Evolutionary conservation across 35 echinoderm and acorn worm species (phyloP).

Genomic region (Hemicentrotus pulcherrimus): DNA sequence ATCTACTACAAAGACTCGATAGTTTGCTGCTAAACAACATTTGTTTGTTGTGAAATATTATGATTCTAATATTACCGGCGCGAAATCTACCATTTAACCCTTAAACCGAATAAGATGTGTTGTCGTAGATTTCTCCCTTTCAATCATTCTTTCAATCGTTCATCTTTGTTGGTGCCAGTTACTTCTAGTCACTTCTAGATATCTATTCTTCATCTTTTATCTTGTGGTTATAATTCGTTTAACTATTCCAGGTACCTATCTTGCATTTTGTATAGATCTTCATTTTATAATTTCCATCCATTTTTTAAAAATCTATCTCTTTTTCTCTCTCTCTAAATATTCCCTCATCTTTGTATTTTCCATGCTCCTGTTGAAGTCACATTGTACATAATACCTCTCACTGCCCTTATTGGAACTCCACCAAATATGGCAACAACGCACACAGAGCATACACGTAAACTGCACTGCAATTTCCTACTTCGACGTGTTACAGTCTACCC

Average conservation of each 20-base stretch:
- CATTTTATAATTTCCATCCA: not conserved
- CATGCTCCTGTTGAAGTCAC: not conserved
- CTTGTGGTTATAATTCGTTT: not conserved
- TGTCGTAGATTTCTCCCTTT: not conserved
- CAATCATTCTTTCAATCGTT: not conserved
- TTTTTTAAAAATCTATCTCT: no score
- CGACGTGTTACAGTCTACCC: no score
- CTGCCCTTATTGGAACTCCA: not conserved
- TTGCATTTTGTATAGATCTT: not conserved
- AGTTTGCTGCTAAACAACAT: not conserved
- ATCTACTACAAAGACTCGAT: not conserved
- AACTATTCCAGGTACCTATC: not conserved
- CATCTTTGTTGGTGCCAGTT: no score
- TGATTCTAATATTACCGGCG: not conserved
- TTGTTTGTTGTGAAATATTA: slow-evolving; percentile 3
- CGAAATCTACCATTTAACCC: not conserved
- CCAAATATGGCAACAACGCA: not conserved
- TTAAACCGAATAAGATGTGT: not conserved
- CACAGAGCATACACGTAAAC: not conserved
- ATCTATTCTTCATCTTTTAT: not conserved
- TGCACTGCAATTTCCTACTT: not conserved
- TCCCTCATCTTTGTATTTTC: not conserved
- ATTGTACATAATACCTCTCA: not conserved
- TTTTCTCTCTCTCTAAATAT: not conserved
- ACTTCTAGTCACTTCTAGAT: no score